phyloP scores from a whole-genome alignment of 37 sponge, comb jelly and placozoan genomes.

The Dysidea cf. avara region DNA sequence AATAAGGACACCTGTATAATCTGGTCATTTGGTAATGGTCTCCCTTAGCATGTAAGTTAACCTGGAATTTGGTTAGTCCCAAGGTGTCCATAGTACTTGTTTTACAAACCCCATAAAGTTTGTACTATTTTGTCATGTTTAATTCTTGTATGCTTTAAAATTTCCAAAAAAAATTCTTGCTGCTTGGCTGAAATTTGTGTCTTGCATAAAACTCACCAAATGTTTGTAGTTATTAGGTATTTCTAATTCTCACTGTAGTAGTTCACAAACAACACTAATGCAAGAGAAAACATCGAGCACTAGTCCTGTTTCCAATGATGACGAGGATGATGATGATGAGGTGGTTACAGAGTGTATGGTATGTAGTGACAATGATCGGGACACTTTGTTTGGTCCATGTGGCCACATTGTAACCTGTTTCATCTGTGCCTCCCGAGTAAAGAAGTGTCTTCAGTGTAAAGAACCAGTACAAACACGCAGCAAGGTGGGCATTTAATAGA shows the following conservation, averaged over 20 bases:
- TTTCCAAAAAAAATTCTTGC: too few relatives aligned
- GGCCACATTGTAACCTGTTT: slow-evolving; percentile 82
- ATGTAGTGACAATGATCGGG: slow-evolving; percentile 60
- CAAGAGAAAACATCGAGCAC: not conserved
- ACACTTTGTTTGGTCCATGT: slow-evolving; percentile 86
- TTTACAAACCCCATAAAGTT: too few relatives aligned
- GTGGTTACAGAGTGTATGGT: slow-evolving; percentile 51
- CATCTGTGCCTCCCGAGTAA: slow-evolving; percentile 67
- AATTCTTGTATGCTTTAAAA: too few relatives aligned
- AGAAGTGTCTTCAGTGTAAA: slow-evolving; percentile 81
- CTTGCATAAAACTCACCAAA: not conserved
- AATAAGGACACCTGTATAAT: too few relatives aligned
- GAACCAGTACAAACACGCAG: slow-evolving; percentile 29
- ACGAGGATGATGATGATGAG: slow-evolving; percentile 12
- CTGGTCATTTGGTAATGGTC: too few relatives aligned
- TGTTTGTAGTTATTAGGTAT: not conserved
- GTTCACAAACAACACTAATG: not conserved
- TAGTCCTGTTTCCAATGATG: not conserved
- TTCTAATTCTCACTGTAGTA: not conserved
- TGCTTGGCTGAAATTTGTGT: not conserved
- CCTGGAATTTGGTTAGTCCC: too few relatives aligned
- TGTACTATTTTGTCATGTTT: too few relatives aligned
- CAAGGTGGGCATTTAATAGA: slow-evolving; percentile 6
- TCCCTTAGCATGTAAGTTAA: too few relatives aligned
- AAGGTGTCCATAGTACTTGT: too few relatives aligned